phyloP scores from a whole-genome alignment of 1,140 invertebrate genomes.

The Centruroides sculpturatus region DNA sequence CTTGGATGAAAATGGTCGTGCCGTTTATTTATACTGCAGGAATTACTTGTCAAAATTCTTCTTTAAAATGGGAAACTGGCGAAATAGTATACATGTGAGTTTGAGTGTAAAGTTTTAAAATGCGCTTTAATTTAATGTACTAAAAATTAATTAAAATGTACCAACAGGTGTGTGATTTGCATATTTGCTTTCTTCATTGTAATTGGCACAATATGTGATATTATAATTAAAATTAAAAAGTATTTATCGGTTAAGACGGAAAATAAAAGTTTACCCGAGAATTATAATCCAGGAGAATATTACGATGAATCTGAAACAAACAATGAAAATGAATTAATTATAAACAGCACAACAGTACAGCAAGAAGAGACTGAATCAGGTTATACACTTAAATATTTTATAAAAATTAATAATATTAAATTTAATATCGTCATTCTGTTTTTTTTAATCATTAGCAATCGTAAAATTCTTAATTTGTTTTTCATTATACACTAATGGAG shows the following conservation, averaged over 20 bases:
- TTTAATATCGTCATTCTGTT: not conserved
- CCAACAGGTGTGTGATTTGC: too few relatives aligned
- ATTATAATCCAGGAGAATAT: not conserved
- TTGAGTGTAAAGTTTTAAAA: too few relatives aligned
- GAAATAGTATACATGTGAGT: too few relatives aligned
- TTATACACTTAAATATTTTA: not conserved
- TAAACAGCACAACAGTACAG: not conserved
- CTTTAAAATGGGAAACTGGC: not conserved
- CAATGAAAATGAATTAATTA: not conserved
- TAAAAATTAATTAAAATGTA: too few relatives aligned
- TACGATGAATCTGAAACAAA: too few relatives aligned
- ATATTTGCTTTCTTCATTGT: too few relatives aligned
- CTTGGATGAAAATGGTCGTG: too few relatives aligned
- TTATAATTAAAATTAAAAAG: too few relatives aligned
- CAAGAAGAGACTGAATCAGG: not conserved
- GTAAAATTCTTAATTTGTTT: constrained; percentile 6
- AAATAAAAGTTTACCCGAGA: too few relatives aligned
- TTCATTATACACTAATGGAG: constrained; percentile 3
- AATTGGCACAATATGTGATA: too few relatives aligned
- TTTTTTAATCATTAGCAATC: not conserved
- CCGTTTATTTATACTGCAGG: not conserved
- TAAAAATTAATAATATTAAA: not conserved
- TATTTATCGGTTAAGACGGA: too few relatives aligned
- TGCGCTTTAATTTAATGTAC: too few relatives aligned
- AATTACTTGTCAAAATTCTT: not conserved